Percentiles rank a stretch among this genome's conserved stretches.
These are phyloP conservation scores for Machimus atricapillus DNA, from an alignment of 2,888 invertebrate genomes.

Conservation along the genomic window DNA sequence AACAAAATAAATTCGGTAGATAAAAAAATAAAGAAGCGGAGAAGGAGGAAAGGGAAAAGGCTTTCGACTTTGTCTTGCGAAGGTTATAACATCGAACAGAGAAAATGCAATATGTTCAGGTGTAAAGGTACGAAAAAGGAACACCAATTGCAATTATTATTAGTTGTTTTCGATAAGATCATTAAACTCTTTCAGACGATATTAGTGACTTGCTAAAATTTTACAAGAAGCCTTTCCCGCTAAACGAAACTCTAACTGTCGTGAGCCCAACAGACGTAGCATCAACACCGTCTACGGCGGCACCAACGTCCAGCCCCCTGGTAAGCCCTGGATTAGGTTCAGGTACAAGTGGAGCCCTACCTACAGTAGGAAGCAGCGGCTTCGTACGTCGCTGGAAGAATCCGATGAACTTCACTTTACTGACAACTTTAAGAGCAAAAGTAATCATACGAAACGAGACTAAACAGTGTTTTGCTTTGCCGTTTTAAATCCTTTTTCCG, in stretches of 20 bases:
- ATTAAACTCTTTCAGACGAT: slow-evolving; percentile 54
- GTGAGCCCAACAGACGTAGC: slow-evolving; percentile 27
- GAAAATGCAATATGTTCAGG: slow-evolving; percentile 62
- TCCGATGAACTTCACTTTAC: slow-evolving; percentile 59
- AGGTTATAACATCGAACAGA: slow-evolving; percentile 62
- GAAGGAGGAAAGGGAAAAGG: slow-evolving; percentile 43
- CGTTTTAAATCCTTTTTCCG: neutral
- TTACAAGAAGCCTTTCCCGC: slow-evolving; percentile 57
- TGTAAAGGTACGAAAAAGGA: slow-evolving; percentile 57
- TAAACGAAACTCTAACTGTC: slow-evolving; percentile 52
- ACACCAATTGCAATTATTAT: neutral
- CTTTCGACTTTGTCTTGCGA: slow-evolving; percentile 60
- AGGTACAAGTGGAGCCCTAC: neutral
- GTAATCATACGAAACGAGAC: slow-evolving; percentile 49
- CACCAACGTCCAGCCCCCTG: neutral
- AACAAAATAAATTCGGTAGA: slow-evolving; percentile 53
- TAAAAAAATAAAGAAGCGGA: slow-evolving; percentile 45
- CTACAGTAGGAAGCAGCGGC: slow-evolving; percentile 46
- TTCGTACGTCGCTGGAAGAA: slow-evolving; percentile 58
- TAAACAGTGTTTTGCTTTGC: neutral
- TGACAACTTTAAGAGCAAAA: slow-evolving; percentile 60
- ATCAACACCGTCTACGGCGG: neutral
- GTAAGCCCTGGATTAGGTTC: neutral
- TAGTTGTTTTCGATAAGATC: neutral
- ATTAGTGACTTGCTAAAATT: slow-evolving; percentile 61